A percentile compares a stretch with the other conserved stretches of the same genome.
Conservation (phyloP, 1,140 invertebrate genomes). For the Drosophila dunni region DNA sequence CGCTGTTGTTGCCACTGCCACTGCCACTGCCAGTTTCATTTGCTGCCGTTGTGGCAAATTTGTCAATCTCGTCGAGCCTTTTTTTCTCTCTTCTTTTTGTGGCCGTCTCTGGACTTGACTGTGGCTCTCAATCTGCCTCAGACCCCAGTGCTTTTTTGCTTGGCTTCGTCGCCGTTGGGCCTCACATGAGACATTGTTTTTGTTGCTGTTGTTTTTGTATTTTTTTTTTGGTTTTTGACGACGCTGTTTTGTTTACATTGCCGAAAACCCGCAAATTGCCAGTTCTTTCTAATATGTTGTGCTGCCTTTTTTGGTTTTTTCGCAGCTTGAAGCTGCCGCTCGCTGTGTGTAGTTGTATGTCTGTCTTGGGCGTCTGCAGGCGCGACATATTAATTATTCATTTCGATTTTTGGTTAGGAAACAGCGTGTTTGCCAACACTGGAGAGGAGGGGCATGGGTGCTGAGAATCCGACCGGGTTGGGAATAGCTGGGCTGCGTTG, state of each 20-base stretch:
- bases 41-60: slow-evolving; percentile 63
- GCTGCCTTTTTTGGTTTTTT: slow-evolving; percentile 9
- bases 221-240: slow-evolving; percentile 22
- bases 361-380: slow-evolving; percentile 60
- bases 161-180: slow-evolving; percentile 58
- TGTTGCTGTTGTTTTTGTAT: slow-evolving; percentile 10
- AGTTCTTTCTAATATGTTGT: slow-evolving; percentile 23
- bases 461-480: slow-evolving; percentile 38
- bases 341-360: slow-evolving; percentile 44
- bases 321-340: slow-evolving; percentile 4
- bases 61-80: slow-evolving; percentile 67
- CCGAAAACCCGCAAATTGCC: slow-evolving; percentile 50
- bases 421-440: slow-evolving; percentile 42
- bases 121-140: slow-evolving; percentile 4
- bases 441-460: background rate
- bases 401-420: slow-evolving; percentile 75
- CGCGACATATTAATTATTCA: slow-evolving; percentile 83
- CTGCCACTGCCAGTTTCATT: slow-evolving; percentile 59
- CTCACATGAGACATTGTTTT: slow-evolving; percentile 52
- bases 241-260: slow-evolving; percentile 61
- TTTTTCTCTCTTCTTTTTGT: slow-evolving; percentile 31
- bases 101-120: slow-evolving; percentile 28
- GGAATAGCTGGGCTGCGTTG: slow-evolving; percentile 37
- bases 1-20: background rate
- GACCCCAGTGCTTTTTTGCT: slow-evolving; percentile 25